Conservation (phyloP, 2,113 vertebrate species). For the Epinephelus moara region DNA sequence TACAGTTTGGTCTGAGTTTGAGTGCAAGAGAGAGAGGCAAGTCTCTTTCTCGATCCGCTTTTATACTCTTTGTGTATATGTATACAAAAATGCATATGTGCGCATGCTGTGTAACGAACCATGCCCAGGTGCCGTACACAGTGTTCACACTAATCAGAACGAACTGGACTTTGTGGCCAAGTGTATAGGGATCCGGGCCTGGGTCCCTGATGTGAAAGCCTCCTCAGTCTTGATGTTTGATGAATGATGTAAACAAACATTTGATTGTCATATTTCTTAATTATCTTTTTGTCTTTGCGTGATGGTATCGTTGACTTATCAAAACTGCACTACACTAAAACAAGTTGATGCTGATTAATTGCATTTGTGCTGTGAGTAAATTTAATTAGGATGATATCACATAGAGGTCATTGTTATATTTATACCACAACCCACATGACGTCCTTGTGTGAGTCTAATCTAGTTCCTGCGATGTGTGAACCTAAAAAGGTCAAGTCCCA, state of each 20-base stretch:
- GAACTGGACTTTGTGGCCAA: no score
- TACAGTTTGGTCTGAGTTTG: no score
- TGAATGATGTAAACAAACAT: neutral
- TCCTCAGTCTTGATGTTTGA: neutral
- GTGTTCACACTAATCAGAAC: no score
- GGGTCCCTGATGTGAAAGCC: no score
- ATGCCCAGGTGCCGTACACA: no score
- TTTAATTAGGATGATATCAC: neutral
- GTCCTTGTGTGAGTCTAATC: neutral
- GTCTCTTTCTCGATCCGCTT: no score
- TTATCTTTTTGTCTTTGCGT: neutral
- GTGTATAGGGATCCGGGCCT: no score
- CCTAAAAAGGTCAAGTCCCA: constrained; percentile 2
- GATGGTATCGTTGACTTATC: neutral
- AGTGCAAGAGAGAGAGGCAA: no score
- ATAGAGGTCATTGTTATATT: neutral
- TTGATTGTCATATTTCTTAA: neutral
- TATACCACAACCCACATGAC: neutral
- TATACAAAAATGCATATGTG: no score
- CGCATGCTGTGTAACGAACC: no score
- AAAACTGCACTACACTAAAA: neutral
- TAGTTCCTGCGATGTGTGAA: neutral
- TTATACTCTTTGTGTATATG: no score
- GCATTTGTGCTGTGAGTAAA: neutral
- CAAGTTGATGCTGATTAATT: neutral